These are phyloP conservation scores for Poeciliopsis infans DNA, from an alignment of 2,797 vertebrate species.

Conservation along the genomic window DNA sequence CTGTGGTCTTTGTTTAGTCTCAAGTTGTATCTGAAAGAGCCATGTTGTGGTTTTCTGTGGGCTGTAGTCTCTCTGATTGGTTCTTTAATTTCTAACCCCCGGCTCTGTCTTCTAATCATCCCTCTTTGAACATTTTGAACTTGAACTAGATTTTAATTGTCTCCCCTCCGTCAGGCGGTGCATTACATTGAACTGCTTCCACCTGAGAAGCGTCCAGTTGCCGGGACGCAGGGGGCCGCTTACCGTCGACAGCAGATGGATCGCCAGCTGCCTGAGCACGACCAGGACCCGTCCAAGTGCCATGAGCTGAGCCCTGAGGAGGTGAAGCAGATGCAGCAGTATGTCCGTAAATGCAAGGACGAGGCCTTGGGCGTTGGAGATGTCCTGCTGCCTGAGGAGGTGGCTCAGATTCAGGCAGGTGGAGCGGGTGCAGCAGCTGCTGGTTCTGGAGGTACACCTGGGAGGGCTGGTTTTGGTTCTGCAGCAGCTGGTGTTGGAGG, in stretches of 20 bases:
- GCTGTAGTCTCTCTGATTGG: slow-evolving; percentile 35
- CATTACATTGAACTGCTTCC: slow-evolving; percentile 97
- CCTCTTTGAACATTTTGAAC: neutral
- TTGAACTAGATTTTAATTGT: neutral
- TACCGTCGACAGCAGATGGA: slow-evolving; percentile 98
- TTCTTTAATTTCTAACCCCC: slow-evolving; percentile 7
- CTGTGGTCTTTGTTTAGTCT: slow-evolving; percentile 57
- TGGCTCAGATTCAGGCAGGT: slow-evolving; percentile 64
- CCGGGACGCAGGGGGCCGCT: slow-evolving; percentile 89
- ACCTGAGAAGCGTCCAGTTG: slow-evolving; percentile 91
- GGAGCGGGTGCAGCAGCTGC: slow-evolving; percentile 23
- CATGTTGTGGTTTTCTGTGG: slow-evolving; percentile 25
- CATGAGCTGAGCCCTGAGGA: slow-evolving; percentile 92
- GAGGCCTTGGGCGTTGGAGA: slow-evolving; percentile 95
- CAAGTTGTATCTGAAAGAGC: slow-evolving; percentile 16
- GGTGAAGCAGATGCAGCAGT: slow-evolving; percentile 96
- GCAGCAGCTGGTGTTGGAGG: slow-evolving; percentile 7
- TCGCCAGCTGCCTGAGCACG: slow-evolving; percentile 95
- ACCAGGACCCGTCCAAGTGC: slow-evolving; percentile 95
- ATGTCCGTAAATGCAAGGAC: slow-evolving; percentile 94
- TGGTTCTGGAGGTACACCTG: slow-evolving; percentile 28
- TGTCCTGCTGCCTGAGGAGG: slow-evolving; percentile 87
- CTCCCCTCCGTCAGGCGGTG: slow-evolving; percentile 79
- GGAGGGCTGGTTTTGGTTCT: neutral
- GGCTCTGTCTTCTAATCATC: slow-evolving; percentile 16